Conservation (phyloP, 2,113 vertebrate genomes). For the Cricetomys ansorgei region DNA sequence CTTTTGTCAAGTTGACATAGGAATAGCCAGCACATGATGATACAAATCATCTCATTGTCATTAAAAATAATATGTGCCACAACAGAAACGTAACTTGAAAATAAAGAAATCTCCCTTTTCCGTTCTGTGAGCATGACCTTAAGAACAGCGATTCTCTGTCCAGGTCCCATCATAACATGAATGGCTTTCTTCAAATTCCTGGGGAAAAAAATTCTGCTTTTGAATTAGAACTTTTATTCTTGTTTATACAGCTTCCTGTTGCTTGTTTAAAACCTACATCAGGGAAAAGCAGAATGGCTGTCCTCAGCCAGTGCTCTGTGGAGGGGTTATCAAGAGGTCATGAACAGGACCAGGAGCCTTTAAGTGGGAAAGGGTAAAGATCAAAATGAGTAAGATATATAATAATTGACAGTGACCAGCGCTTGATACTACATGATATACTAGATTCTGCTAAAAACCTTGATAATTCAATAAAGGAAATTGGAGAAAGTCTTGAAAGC, state of each 20-base stretch:
- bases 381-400: neutral
- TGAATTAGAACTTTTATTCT: neutral
- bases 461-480: neutral
- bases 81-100: conserved; percentile 47
- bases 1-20: too few relatives aligned
- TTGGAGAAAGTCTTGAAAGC: neutral
- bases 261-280: neutral
- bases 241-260: neutral
- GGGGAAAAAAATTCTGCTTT: neutral
- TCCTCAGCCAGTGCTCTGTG: neutral
- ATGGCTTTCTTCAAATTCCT: neutral
- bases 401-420: neutral
- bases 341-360: neutral
- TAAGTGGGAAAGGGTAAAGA: neutral
- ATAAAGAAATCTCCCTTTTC: neutral
- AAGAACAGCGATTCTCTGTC: neutral
- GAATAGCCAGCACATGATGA: too few relatives aligned
- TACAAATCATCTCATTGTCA: neutral
- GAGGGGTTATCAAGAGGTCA: neutral
- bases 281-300: neutral
- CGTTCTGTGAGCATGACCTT: neutral
- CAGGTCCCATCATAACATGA: neutral
- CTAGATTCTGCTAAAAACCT: neutral
- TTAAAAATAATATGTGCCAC: neutral
- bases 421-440: neutral